Percentiles rank a stretch among this genome's conserved stretches.
phyloP scores from a whole-genome alignment of 2,113 vertebrate species.

The Crotalus horridus region DNA sequence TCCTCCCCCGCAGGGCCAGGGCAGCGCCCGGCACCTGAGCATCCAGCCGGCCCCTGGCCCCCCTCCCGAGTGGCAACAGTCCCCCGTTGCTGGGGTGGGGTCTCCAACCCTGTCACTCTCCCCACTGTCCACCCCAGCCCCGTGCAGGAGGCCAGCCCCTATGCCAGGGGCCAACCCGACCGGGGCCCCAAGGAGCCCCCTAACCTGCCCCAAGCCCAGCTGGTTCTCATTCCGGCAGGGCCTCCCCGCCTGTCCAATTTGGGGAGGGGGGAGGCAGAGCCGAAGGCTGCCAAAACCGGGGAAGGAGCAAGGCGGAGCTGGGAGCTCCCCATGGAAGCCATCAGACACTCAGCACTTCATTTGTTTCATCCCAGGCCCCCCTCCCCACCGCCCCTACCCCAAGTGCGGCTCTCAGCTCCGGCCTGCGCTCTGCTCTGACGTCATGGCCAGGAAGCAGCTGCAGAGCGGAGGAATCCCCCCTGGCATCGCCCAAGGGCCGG shows the following conservation, averaged over 20 bases:
- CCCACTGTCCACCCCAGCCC: background rate
- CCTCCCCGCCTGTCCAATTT: background rate
- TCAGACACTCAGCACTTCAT: slow-evolving; percentile 83
- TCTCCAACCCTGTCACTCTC: too few relatives aligned
- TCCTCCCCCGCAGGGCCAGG: background rate
- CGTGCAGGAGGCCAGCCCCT: background rate
- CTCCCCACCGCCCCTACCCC: slow-evolving; percentile 47
- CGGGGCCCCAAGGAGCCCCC: background rate
- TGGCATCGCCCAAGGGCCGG: slow-evolving; percentile 32
- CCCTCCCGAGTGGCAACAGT: background rate
- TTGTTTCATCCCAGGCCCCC: slow-evolving; percentile 59
- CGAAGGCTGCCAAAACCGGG: background rate
- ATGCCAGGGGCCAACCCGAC: background rate
- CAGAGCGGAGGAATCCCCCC: slow-evolving; percentile 83
- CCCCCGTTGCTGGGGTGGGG: background rate
- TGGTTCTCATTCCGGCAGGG: background rate
- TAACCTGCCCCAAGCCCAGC: background rate
- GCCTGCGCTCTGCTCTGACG: slow-evolving; percentile 77
- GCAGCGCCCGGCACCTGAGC: background rate
- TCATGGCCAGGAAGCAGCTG: slow-evolving; percentile 82
- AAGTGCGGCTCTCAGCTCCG: slow-evolving; percentile 65
- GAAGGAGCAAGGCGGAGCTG: background rate
- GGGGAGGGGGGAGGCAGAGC: background rate
- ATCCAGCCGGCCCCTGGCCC: background rate
- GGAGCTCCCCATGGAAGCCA: slow-evolving; percentile 77